Evolutionary conservation across 2,113 vertebrate species (phyloP), one percentile per base, ranked within the genome.

Genomic region (Pachypanchax playfairii): DNA sequence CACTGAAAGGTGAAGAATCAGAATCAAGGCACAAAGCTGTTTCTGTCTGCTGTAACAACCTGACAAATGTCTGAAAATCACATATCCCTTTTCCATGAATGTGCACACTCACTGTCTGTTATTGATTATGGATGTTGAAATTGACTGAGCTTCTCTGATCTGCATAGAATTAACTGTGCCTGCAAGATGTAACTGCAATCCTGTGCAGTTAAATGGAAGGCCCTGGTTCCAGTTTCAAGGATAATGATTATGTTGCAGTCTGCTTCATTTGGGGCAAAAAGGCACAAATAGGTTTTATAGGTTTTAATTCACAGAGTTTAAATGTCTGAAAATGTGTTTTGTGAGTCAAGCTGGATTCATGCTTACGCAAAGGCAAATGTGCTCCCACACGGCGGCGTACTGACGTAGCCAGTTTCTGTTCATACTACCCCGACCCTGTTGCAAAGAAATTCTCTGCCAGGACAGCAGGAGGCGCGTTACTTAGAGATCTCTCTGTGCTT

Each of bases 81-180:
- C 31, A n/a, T 50, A 49, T 65, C 21, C 8, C 44, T 51, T 83
- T 75, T 77, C 64, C 52, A 74, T 57, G 75, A 61, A 47, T 71
- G 78, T 81, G 74, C 35, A 54, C 49, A 53, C 29, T 3, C 51
- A 12, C 17, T 54, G 47, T 49, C 62, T 63, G 20, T 31, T 71
- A 88, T 85, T 71, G 83, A 88, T 84, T 83, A 74, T 46, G 36
- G 70, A 66, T 84, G 77, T 75, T 81, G 75, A 4, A 58, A 80
- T 80, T 33, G 60, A 77, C 77, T 21, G 54, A 33, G 70, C 56
- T 44, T 38, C 54, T 62, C 43, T 47, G 28, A 35, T 38, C 57
- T 66, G 70, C 43, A 69, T 50, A 36, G 20, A 25, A 60, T 70
- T 75, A 65, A 77, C 46, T 36, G 9, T 71, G 56, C 52, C 38